Evolutionary conservation across 35 echinoderm and acorn worm genomes (phyloP).

Genomic region (Antedon bifida): DNA sequence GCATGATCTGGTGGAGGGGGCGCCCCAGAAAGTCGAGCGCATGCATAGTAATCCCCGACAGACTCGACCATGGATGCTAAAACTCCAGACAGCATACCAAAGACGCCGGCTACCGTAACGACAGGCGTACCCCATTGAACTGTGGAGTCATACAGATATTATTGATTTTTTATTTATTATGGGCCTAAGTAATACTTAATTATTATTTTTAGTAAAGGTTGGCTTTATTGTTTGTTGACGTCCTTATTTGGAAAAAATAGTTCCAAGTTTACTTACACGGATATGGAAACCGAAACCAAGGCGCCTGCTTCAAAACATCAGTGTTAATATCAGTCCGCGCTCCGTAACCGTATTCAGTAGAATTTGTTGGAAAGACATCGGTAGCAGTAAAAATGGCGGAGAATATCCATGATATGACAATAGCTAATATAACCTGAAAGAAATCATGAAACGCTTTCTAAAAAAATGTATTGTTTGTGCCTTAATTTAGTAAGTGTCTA

Average conservation of each 20-base stretch:
- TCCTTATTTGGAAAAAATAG: no score
- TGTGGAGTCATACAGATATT: background rate
- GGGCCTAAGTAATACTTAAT: no score
- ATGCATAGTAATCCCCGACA: no score
- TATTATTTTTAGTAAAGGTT: no score
- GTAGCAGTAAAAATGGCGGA: slow-evolving; percentile 46
- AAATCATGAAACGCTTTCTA: no score
- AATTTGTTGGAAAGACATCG: slow-evolving; percentile 57
- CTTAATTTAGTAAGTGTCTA: background rate
- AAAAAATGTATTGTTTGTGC: no score
- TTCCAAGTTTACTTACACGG: slow-evolving; percentile 45
- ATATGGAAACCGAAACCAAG: slow-evolving; percentile 79
- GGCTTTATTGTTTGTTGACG: no score
- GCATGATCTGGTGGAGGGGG: slow-evolving; percentile 31
- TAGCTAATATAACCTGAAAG: slow-evolving; percentile 66
- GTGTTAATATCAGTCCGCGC: slow-evolving; percentile 69
- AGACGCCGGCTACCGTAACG: slow-evolving; percentile 17
- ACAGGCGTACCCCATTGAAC: slow-evolving; percentile 16
- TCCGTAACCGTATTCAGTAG: slow-evolving; percentile 50
- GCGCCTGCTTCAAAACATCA: slow-evolving; percentile 23
- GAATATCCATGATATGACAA: slow-evolving; percentile 52
- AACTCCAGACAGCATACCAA: slow-evolving; percentile 42
- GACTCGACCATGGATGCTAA: slow-evolving; percentile 42
- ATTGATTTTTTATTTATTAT: no score
- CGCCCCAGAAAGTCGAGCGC: slow-evolving; percentile 21